Evolutionary conservation across 2,113 vertebrate genomes (phyloP).

Genomic region (Phylloscopus trochilus): DNA sequence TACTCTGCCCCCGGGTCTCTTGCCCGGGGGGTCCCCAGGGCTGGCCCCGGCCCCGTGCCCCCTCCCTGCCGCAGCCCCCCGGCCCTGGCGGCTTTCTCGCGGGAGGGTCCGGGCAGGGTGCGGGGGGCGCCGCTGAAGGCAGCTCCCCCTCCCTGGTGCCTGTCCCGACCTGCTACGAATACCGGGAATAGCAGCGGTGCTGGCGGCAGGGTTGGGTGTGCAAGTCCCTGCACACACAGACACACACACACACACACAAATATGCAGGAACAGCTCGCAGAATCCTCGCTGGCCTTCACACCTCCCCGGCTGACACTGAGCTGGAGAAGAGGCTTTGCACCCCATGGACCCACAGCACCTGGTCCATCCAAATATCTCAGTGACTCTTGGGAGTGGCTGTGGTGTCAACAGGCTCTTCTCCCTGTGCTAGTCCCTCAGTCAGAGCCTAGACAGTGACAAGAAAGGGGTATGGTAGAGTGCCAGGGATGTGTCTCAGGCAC

Average conservation of each 20-base stretch:
- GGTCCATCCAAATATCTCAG: accelerated
- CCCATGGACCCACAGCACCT: accelerated
- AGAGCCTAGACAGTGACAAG: not conserved
- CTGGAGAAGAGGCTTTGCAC: not conserved
- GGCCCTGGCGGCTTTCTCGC: not conserved
- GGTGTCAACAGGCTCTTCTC: not conserved
- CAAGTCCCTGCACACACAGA: not conserved
- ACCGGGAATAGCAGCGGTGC: conserved; percentile 12
- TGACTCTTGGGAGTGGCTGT: not conserved
- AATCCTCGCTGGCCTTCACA: not conserved
- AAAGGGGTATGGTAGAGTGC: not conserved
- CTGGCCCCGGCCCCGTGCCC: not conserved
- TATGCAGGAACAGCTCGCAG: too few species aligned
- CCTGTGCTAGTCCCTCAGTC: accelerated
- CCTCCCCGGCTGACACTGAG: not conserved
- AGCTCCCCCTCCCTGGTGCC: not conserved
- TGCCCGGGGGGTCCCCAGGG: not conserved
- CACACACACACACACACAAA: too few species aligned
- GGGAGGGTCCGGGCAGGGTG: not conserved
- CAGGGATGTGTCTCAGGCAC: not conserved
- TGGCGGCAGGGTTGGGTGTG: not conserved
- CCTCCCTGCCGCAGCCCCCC: not conserved
- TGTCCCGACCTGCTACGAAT: conserved; percentile 39
- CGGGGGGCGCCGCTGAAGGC: not conserved
- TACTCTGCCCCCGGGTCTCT: not conserved